These are phyloP conservation scores for Euura lappo DNA, from an alignment of 1,140 invertebrate species.

Conservation along the genomic window DNA sequence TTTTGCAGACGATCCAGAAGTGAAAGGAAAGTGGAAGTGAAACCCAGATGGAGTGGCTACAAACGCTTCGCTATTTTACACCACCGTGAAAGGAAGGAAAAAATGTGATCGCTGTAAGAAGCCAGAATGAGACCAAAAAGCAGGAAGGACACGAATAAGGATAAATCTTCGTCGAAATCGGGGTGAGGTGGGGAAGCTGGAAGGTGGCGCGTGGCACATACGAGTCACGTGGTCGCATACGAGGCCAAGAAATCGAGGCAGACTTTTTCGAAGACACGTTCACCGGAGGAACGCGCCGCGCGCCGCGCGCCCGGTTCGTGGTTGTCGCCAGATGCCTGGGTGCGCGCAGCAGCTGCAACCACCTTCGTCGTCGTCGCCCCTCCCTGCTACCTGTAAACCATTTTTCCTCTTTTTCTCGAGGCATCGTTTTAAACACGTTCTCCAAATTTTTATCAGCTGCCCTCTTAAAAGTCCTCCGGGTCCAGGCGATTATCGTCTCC, in stretches of 20 bases:
- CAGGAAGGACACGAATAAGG: background rate
- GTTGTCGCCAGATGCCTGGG: constrained; percentile 4
- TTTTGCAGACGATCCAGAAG: background rate
- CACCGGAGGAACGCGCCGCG: background rate
- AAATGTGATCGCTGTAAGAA: background rate
- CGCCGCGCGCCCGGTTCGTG: background rate
- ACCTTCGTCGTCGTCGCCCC: background rate
- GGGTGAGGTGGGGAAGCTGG: background rate
- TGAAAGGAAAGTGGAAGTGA: background rate
- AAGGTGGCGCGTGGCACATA: background rate
- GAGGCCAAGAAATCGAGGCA: constrained; percentile 6
- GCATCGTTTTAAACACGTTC: background rate
- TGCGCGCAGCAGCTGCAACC: background rate
- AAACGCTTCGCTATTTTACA: too few relatives aligned
- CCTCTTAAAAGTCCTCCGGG: background rate
- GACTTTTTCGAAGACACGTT: constrained; percentile 7
- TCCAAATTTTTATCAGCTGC: constrained; percentile 5
- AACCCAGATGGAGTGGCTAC: background rate
- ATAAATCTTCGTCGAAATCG: background rate
- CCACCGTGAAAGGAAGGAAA: background rate
- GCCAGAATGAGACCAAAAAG: background rate
- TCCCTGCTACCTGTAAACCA: background rate
- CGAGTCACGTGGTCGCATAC: background rate
- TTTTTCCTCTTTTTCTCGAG: background rate
- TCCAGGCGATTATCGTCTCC: background rate